phyloP scores from a whole-genome alignment of 1,140 invertebrate species.

The Rhagoletis zephyria region DNA sequence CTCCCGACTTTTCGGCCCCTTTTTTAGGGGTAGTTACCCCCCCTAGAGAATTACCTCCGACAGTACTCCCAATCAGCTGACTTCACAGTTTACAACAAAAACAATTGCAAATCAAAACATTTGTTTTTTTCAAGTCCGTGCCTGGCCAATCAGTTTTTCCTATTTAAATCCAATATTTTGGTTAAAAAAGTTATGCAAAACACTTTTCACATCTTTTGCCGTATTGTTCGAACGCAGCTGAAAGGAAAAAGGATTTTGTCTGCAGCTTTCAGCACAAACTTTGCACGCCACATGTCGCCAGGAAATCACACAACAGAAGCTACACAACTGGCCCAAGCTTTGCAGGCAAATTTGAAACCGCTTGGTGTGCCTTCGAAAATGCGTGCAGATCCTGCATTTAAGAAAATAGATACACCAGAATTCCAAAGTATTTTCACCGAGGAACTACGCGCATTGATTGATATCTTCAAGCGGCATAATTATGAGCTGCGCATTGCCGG shows the following conservation, averaged over 20 bases:
- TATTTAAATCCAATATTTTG: background rate
- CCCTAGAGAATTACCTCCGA: background rate
- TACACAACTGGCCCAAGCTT: background rate
- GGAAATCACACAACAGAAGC: background rate
- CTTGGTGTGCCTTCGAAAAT: conserved; percentile 74
- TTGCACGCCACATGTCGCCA: conserved; percentile 16
- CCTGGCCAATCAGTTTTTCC: too few relatives aligned
- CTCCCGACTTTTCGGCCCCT: too few relatives aligned
- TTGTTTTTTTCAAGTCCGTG: background rate
- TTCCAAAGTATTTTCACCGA: conserved; percentile 88
- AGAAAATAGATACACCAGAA: conserved; percentile 80
- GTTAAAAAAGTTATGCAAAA: conserved; percentile 12
- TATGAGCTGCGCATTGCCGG: conserved; percentile 94
- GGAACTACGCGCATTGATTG: conserved; percentile 80
- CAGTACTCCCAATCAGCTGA: background rate
- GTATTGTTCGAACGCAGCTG: background rate
- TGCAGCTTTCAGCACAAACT: background rate
- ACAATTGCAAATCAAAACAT: background rate
- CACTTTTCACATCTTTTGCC: background rate
- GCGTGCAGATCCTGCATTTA: conserved; percentile 80
- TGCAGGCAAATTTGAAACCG: background rate
- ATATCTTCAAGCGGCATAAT: conserved; percentile 86
- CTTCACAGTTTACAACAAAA: background rate
- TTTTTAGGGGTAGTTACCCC: too few relatives aligned
- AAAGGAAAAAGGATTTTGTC: background rate